Conservation (phyloP, 1,140 invertebrate genomes). For the Leptinotarsa defecta region DNA sequence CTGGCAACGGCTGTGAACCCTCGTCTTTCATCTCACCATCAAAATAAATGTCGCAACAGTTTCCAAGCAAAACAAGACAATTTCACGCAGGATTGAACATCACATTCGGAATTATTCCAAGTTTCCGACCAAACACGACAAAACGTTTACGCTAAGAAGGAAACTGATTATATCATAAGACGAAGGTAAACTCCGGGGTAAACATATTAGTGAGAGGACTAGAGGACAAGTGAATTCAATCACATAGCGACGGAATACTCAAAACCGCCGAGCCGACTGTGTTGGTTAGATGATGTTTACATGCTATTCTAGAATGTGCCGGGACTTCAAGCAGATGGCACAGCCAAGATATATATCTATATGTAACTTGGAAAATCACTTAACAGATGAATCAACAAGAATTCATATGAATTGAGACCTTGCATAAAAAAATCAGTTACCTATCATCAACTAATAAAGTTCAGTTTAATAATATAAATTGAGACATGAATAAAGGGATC, state of each 20-base stretch:
- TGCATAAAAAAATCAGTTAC: too few species aligned
- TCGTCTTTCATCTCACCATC: neutral
- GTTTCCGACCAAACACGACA: slow-evolving; percentile 19
- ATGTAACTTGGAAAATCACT: too few species aligned
- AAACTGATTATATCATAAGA: slow-evolving; percentile 23
- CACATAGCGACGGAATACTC: neutral
- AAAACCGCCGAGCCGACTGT: neutral
- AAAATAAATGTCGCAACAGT: slow-evolving; percentile 8
- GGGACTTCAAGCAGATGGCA: neutral
- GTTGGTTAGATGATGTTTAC: slow-evolving; percentile 2
- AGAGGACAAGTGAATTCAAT: slow-evolving; percentile 20
- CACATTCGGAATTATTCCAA: slow-evolving; percentile 7
- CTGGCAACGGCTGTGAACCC: too few species aligned
- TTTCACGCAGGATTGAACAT: slow-evolving; percentile 9
- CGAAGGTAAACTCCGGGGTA: slow-evolving; percentile 6
- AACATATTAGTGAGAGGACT: slow-evolving; percentile 17
- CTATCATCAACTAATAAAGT: too few species aligned
- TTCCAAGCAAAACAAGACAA: slow-evolving; percentile 6
- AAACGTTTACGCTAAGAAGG: slow-evolving; percentile 10
- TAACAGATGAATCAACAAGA: too few species aligned
- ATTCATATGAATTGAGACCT: too few species aligned
- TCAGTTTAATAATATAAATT: too few species aligned
- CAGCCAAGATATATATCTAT: too few species aligned
- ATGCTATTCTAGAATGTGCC: neutral
- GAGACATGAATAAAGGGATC: too few species aligned